These are phyloP conservation scores for Andrena bicolor DNA, from an alignment of 2,888 invertebrate species.

Conservation along the genomic window DNA sequence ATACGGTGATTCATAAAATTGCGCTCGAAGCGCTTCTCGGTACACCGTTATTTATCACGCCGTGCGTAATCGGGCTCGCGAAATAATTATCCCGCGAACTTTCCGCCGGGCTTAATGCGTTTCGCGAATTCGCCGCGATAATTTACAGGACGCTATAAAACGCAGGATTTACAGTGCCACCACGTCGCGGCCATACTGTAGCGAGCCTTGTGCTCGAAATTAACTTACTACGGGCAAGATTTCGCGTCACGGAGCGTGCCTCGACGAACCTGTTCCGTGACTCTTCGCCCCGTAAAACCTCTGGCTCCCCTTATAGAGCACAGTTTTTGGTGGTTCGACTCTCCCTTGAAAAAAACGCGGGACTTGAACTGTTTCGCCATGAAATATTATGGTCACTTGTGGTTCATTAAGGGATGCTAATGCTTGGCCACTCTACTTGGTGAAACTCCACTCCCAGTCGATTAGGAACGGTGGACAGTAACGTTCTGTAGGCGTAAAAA, in stretches of 20 bases:
- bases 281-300: conserved; percentile 31
- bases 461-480: neutral
- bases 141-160: conserved; percentile 44
- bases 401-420: too few species aligned
- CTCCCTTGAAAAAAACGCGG: neutral
- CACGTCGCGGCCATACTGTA: neutral
- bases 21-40: conserved; percentile 8
- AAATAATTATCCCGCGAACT: conserved; percentile 29
- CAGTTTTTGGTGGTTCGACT: conserved; percentile 33
- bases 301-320: conserved; percentile 3
- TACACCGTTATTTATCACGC: conserved; percentile 26
- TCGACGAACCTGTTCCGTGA: conserved; percentile 54
- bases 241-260: conserved; percentile 21
- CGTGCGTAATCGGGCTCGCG: conserved; percentile 11
- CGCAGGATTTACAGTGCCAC: conserved; percentile 27
- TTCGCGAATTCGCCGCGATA: conserved; percentile 20
- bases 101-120: conserved; percentile 17
- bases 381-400: neutral
- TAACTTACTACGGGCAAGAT: conserved; percentile 35
- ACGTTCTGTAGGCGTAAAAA: too few species aligned
- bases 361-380: neutral
- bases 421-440: too few species aligned
- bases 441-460: too few species aligned
- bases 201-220: conserved; percentile 9
- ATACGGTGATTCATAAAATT: conserved; percentile 20